Evolutionary conservation across 2,797 vertebrate genomes (phyloP), one percentile per base, ranked within the genome.

Genomic region (Rhincodon typus): DNA sequence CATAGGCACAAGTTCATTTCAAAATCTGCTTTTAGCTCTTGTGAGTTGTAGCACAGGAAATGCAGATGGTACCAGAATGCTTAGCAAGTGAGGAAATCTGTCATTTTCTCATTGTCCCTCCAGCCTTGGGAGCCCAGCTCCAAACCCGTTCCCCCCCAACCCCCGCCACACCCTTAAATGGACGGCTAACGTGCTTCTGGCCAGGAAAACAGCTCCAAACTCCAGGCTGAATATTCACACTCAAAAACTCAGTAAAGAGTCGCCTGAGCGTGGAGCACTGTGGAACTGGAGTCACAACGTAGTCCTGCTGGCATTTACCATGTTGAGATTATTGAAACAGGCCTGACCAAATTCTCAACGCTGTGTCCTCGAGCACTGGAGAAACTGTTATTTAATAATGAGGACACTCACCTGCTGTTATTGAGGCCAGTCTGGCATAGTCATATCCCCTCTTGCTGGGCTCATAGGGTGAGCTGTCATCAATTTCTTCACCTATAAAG

Each of bases 371-470:
- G 8, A 8, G n/a, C 21, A 69, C 90, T 10, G 90, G 19, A 69
- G 66, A 90, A 62, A 4, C 25, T n/a, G 62, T 30, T 42, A 23
- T 10, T 69, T 38, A 67, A 69, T 69, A 42, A 34, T 27, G 34
- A 50, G 70, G 8, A 5, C 50, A 95, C 96, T 96, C 97, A 99
- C 99, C 98, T 98, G 98, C 98, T 8, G 98, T 98, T 90, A 99
- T 99, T 96, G 98, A 99, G 1, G 99, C 99, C 97, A 99, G 97
- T 0, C 98, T 98, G 0, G 99, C 98, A 0, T 99, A 99, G 96
- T 99, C 98, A 0, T 98, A 98, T 95, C 98, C 98, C 87, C 98
- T 97, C 96, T 98, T 96, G 95, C 98, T 98, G 0, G 98, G 98
- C 95, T 99, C 98, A 0, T 99, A 99, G 0, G 99, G 99, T 96